Conservation (phyloP, 2,888 invertebrate species). For the Nephrocerus scutellatus region DNA sequence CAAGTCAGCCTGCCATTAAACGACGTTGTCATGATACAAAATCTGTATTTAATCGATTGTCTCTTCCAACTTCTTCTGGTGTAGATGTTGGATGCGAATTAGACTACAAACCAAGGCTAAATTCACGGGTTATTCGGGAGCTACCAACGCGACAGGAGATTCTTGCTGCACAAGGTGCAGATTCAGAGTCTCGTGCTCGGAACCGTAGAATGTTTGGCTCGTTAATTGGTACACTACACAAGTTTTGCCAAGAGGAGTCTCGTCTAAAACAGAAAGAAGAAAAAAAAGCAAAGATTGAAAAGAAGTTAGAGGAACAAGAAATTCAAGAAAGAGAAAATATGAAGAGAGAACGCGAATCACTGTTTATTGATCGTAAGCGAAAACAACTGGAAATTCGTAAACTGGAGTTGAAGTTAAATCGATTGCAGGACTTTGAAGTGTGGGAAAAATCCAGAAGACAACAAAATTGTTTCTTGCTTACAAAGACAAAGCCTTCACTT, state of each 20-base stretch:
- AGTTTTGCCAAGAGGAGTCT: conserved; percentile 91
- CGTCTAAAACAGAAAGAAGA: conserved; percentile 80
- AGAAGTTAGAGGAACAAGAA: conserved; percentile 87
- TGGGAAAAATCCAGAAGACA: conserved; percentile 78
- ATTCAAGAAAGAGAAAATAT: conserved; percentile 79
- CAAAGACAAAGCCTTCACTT: conserved; percentile 77
- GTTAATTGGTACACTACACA: conserved; percentile 87
- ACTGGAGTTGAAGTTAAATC: conserved; percentile 82
- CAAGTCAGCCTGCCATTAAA: conserved; percentile 27
- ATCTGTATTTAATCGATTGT: conserved; percentile 38
- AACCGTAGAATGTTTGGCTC: conserved; percentile 96
- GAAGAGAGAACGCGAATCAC: conserved; percentile 70
- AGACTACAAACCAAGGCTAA: conserved; percentile 52
- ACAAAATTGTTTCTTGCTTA: conserved; percentile 76
- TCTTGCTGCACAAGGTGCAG: conserved; percentile 72
- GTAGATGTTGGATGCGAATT: conserved; percentile 29
- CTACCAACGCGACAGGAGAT: conserved; percentile 78
- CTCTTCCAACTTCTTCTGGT: conserved; percentile 28
- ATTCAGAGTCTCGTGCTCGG: conserved; percentile 71
- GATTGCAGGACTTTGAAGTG: conserved; percentile 79
- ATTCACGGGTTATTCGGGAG: conserved; percentile 79
- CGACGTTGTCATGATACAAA: conserved; percentile 34
- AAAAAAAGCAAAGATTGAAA: conserved; percentile 74
- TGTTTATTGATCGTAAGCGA: conserved; percentile 77
- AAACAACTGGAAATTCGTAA: conserved; percentile 84